Evolutionary conservation across 2,797 vertebrate genomes (phyloP).

Genomic region (Artibeus lituratus): DNA sequence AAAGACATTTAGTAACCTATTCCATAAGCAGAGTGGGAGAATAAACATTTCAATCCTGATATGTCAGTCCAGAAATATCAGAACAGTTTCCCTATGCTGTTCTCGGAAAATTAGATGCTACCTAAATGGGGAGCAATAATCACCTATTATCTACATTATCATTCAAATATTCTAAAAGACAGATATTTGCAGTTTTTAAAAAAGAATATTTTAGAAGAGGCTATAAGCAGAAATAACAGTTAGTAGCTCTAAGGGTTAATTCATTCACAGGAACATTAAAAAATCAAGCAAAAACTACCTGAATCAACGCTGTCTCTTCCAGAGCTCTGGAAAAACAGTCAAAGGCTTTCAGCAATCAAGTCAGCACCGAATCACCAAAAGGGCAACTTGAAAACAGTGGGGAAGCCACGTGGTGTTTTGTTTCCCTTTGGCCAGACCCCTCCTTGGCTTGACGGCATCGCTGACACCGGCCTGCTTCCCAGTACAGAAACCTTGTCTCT

Average conservation of each 20-base stretch:
- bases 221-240: background rate
- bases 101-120: background rate
- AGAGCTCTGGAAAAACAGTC: background rate
- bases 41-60: background rate
- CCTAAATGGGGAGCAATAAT: background rate
- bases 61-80: background rate
- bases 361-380: background rate
- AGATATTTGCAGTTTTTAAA: background rate
- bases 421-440: fast-evolving
- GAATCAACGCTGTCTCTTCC: background rate
- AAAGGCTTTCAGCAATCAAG: background rate
- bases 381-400: background rate
- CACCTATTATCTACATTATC: background rate
- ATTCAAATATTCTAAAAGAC: background rate
- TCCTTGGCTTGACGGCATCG: background rate
- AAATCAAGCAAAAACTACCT: background rate
- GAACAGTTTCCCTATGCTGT: background rate
- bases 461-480: background rate
- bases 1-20: background rate
- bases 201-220: background rate
- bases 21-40: background rate
- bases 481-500: background rate
- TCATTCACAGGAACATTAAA: background rate
- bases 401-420: background rate
- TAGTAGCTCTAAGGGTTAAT: background rate